phyloP scores from a whole-genome alignment of 2,797 vertebrate genomes.

The Gambelia wislizenii region DNA sequence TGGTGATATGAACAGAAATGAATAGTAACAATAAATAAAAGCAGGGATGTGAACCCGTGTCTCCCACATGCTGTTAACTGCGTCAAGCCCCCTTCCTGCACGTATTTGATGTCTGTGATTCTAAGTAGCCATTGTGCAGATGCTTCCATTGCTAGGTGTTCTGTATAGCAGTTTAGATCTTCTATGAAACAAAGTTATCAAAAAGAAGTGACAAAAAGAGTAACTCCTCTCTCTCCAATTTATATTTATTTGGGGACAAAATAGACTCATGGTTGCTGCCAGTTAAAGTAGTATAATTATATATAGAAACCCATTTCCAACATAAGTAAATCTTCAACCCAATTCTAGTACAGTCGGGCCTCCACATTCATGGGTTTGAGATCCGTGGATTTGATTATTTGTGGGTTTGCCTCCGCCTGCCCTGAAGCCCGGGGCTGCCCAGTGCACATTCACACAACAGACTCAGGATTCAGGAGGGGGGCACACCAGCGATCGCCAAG shows the following conservation, averaged over 20 bases:
- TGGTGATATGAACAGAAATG: not conserved
- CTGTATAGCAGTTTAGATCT: constrained; percentile 2
- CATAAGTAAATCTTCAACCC: not conserved
- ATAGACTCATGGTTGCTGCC: not conserved
- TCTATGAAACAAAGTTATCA: not conserved
- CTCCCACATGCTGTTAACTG: too few species aligned
- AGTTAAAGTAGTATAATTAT: not conserved
- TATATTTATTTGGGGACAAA: constrained; percentile 4
- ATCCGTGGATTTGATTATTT: too few species aligned
- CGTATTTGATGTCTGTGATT: not conserved
- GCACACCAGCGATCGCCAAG: too few species aligned
- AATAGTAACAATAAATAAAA: not conserved
- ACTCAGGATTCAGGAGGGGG: too few species aligned
- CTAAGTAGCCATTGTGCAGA: constrained; percentile 12
- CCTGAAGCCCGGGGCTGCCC: too few species aligned
- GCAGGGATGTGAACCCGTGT: not conserved
- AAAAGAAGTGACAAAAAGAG: constrained; percentile 19
- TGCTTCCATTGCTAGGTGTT: constrained; percentile 8
- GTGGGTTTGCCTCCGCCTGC: too few species aligned
- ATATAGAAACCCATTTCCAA: not conserved
- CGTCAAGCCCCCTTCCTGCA: not conserved
- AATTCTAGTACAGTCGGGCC: too few species aligned
- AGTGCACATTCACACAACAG: too few species aligned
- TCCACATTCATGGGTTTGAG: too few species aligned
- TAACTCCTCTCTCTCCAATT: not conserved